A percentile compares a stretch with the other conserved stretches of the same genome.
Evolutionary conservation across 1,140 invertebrate genomes (phyloP).

Genomic region (Aphis gossypii): DNA sequence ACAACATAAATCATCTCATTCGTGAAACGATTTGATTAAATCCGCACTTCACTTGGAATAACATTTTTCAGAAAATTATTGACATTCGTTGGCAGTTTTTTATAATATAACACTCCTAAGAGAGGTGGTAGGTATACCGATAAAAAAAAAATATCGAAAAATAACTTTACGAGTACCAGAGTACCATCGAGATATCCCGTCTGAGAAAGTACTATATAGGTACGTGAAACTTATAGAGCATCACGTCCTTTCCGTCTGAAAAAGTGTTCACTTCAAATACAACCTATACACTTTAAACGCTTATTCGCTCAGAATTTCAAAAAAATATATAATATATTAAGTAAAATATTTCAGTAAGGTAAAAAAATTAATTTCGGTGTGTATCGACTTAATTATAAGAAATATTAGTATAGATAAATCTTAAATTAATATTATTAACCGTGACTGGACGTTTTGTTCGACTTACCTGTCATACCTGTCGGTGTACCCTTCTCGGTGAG

Average conservation of each 20-base stretch:
- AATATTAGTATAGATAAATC: neutral
- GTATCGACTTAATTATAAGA: too few species aligned
- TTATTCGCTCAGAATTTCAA: neutral
- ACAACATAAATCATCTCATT: neutral
- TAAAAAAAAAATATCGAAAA: neutral
- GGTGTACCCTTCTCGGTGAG: slow-evolving; percentile 77
- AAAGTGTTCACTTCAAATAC: neutral
- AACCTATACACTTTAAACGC: neutral
- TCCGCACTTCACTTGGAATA: neutral
- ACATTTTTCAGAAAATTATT: neutral
- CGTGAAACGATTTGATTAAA: neutral
- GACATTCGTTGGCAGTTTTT: neutral
- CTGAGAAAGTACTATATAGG: neutral
- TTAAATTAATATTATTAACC: neutral
- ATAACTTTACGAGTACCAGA: neutral
- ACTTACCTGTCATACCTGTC: slow-evolving; percentile 69
- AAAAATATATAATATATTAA: neutral
- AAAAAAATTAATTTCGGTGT: neutral
- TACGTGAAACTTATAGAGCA: neutral
- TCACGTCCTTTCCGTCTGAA: neutral
- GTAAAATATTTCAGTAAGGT: neutral
- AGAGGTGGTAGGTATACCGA: neutral
- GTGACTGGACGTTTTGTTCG: neutral
- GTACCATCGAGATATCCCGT: neutral
- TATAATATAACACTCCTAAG: neutral